Evolutionary conservation across 1,140 invertebrate species (phyloP).

Genomic region (Linepithema humile): DNA sequence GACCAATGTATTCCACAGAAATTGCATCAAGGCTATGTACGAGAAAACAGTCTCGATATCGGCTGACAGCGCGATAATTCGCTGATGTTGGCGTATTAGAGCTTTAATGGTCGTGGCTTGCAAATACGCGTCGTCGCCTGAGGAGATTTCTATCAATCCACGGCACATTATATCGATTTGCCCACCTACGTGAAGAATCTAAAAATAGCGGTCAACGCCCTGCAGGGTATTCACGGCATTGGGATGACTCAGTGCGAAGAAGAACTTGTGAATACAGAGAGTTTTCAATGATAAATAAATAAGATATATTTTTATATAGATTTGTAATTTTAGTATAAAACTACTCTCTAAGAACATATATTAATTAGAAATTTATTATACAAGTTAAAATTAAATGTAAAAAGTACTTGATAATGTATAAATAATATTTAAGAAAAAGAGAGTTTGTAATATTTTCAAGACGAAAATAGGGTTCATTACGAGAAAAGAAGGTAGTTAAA

Average conservation of each 20-base stretch:
- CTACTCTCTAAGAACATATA: too few species aligned
- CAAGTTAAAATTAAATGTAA: neutral
- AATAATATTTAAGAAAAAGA: neutral
- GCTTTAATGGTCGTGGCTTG: neutral
- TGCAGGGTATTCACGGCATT: neutral
- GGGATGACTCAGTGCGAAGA: neutral
- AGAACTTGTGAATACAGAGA: neutral
- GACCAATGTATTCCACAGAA: conserved; percentile 44
- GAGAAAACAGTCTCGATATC: conserved; percentile 49
- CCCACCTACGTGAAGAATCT: conserved; percentile 57
- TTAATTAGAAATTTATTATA: neutral
- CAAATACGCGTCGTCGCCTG: neutral
- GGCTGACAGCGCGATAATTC: conserved; percentile 32
- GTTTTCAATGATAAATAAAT: neutral
- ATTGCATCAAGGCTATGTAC: conserved; percentile 51
- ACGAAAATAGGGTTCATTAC: neutral
- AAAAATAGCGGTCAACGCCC: conserved; percentile 57
- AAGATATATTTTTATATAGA: neutral
- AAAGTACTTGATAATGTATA: neutral
- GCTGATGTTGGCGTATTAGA: conserved; percentile 46
- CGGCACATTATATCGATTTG: conserved; percentile 55
- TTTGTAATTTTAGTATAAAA: too few species aligned
- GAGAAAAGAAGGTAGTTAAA: neutral
- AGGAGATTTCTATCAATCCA: conserved; percentile 45
- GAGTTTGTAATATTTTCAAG: neutral